Base-by-base conservation (phyloP, 1,140 invertebrate species). In the Hydropsyche tenuis region DNA sequence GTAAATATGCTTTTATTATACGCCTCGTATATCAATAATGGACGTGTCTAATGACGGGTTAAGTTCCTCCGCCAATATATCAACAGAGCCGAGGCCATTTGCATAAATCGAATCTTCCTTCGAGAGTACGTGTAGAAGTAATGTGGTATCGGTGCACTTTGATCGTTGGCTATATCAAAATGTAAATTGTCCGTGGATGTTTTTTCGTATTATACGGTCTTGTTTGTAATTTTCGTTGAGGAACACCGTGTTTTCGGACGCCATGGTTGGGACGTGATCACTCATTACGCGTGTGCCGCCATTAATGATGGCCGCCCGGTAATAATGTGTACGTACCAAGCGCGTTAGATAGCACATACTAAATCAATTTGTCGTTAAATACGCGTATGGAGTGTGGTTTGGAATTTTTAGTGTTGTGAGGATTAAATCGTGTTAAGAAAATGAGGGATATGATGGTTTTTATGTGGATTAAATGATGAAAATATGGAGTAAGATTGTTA, bases 121-220 rank as follows among this genome's bases (percentile, higher is more conserved):
- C 3, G 30, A 37, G 9, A 9, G 9, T 4, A 37, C 30, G 30
- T 4, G 30, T 4, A 3, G 30, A 37, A 37, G 30, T 4, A 37
- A 37, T 37, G 30, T 4, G 23, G 12, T 23, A 25, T 23, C 56
- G 56, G 56, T 60, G 23, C 56, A 60, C 56, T 60, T 60, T 60
- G 56, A 60, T 60, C 56, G 56, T 60, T 60, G 56, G 25, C 25
- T 60, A 9, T 60, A 60, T 60, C 56, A 60, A 60, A 60, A 60
- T 60, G 56, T 25, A 60, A 60, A 60, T 60, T 60, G 56, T 25
- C n/a, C 14, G 20, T 22, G 12, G 14, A 37, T 37, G 3, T 37
- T 37, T 37, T 37, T 37, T 37, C 30, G 30, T 37, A 37, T 37
- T 37, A 37, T 37, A 37, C 30, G 30, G 30, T 37, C 22, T 25